Conservation (phyloP, 1,140 invertebrate species). For the Chionoecetes opilio region DNA sequence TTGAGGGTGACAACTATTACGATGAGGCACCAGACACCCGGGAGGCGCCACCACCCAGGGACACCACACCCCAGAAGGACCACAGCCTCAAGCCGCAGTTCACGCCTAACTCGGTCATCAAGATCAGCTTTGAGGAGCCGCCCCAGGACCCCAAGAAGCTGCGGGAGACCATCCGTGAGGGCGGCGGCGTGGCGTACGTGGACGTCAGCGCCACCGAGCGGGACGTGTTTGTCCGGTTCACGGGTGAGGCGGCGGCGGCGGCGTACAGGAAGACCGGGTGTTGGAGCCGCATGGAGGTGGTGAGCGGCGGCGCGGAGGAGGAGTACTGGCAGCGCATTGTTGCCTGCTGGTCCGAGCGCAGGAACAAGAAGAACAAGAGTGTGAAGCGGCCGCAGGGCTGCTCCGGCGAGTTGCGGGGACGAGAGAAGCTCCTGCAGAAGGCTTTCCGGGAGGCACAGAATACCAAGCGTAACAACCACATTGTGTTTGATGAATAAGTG, state of each 20-base stretch:
- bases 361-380: conserved; percentile 49
- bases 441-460: conserved; percentile 65
- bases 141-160: conserved; percentile 73
- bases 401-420: conserved; percentile 57
- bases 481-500: conserved; percentile 73
- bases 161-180: conserved; percentile 54
- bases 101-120: conserved; percentile 68
- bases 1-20: background rate
- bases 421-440: conserved; percentile 71
- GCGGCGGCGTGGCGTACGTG: conserved; percentile 68
- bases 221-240: conserved; percentile 75
- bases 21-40: background rate
- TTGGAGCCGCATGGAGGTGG: conserved; percentile 70
- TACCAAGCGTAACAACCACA: conserved; percentile 46
- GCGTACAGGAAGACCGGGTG: conserved; percentile 60
- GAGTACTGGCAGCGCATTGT: conserved; percentile 70
- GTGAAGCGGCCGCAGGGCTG: background rate
- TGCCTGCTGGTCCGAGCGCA: conserved; percentile 52
- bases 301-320: conserved; percentile 66
- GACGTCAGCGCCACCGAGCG: conserved; percentile 67
- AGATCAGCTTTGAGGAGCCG: conserved; percentile 74
- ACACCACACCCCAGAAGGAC: background rate
- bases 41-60: background rate
- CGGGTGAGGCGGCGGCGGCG: conserved; percentile 49
- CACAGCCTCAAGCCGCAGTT: conserved; percentile 60